Evolutionary conservation across 2,888 invertebrate genomes (phyloP).

Genomic region (Lamproptera curius): DNA sequence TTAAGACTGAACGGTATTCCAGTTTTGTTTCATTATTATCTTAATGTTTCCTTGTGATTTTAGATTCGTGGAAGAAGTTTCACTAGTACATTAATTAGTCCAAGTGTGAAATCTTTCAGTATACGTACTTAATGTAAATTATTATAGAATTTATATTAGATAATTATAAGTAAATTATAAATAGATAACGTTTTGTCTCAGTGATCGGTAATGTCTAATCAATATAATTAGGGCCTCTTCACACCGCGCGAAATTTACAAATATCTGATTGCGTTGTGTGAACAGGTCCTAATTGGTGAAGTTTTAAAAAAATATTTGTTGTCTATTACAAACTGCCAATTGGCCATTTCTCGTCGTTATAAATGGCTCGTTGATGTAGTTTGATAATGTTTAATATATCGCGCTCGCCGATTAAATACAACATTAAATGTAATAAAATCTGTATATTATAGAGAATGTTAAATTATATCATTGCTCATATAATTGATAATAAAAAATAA

Average conservation of each 20-base stretch:
- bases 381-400: slow-evolving; percentile 10
- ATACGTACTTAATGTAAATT: slow-evolving; percentile 79
- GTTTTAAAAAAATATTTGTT: slow-evolving; percentile 20
- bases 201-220: slow-evolving; percentile 32
- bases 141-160: slow-evolving; percentile 77
- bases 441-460: slow-evolving; percentile 17
- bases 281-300: slow-evolving; percentile 41
- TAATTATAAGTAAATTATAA: slow-evolving; percentile 75
- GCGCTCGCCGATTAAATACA: slow-evolving; percentile 4
- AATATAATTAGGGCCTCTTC: slow-evolving; percentile 53
- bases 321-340: slow-evolving; percentile 17
- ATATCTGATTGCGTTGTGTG: slow-evolving; percentile 36
- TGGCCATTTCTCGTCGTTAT: slow-evolving; percentile 18
- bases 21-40: slow-evolving; percentile 54
- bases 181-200: slow-evolving; percentile 68
- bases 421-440: slow-evolving; percentile 9
- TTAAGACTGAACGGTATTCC: slow-evolving; percentile 75
- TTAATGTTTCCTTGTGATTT: slow-evolving; percentile 43
- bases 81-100: slow-evolving; percentile 70
- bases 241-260: slow-evolving; percentile 35
- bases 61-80: slow-evolving; percentile 48
- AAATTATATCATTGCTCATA: slow-evolving; percentile 20
- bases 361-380: slow-evolving; percentile 24
- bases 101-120: slow-evolving; percentile 75
- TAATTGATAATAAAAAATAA: slow-evolving; percentile 8